Evolutionary conservation across 2,797 vertebrate genomes (phyloP).

Genomic region (Eulemur rubriventer): DNA sequence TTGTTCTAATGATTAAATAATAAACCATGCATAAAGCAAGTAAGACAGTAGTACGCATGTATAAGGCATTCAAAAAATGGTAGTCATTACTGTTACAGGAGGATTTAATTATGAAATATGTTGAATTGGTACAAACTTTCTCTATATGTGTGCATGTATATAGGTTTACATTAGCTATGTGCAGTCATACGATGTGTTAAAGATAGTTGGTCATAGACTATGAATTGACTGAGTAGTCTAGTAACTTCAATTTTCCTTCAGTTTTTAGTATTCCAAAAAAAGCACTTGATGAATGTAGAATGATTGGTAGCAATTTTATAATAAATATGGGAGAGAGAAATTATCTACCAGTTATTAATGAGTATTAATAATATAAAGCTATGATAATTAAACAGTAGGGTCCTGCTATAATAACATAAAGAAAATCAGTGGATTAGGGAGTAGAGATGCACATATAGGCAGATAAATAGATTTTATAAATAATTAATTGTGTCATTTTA

Average conservation of each 20-base stretch:
- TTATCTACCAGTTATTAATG: not conserved
- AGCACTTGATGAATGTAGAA: not conserved
- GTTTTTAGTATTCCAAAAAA: not conserved
- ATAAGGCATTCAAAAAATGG: not conserved
- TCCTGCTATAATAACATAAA: not conserved
- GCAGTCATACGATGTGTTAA: not conserved
- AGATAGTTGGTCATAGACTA: not conserved
- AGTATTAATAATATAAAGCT: not conserved
- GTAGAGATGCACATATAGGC: not conserved
- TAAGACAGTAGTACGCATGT: not conserved
- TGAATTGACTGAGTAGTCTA: not conserved
- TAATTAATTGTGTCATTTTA: not conserved
- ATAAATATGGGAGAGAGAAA: not conserved
- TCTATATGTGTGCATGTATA: not conserved
- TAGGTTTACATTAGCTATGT: not conserved
- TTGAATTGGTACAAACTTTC: not conserved
- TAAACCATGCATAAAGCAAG: not conserved
- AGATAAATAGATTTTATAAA: not conserved
- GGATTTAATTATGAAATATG: not conserved
- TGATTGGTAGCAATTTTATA: not conserved
- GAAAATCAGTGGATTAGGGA: not conserved
- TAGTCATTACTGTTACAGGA: not conserved
- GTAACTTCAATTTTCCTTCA: not conserved
- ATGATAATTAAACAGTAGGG: not conserved
- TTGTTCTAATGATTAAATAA: not conserved